Conservation (phyloP, 1,140 invertebrate genomes). For the Wasmannia auropunctata region DNA sequence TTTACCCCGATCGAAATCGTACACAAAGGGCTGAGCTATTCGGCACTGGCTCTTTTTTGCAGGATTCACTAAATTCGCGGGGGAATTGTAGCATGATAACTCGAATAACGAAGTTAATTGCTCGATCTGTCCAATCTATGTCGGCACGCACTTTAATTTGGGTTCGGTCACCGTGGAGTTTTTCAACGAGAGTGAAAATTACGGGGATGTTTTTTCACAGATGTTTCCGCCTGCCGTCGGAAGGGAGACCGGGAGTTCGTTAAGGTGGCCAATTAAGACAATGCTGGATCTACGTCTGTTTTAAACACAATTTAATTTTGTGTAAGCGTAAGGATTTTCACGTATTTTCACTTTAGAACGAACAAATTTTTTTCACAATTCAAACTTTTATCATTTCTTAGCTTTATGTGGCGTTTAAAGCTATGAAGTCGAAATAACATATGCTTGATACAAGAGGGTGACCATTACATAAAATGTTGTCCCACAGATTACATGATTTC, state of each 20-base stretch:
- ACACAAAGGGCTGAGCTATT: constrained; percentile 24
- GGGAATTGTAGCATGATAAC: constrained; percentile 28
- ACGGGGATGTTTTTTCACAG: background rate
- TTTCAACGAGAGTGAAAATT: background rate
- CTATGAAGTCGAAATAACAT: too few relatives aligned
- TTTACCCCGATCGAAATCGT: constrained; percentile 14
- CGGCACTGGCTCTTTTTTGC: background rate
- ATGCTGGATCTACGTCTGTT: too few relatives aligned
- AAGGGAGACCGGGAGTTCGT: constrained; percentile 3
- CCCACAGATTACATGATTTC: too few relatives aligned
- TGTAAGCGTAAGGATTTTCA: too few relatives aligned
- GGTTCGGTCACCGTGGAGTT: background rate
- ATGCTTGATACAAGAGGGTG: too few relatives aligned
- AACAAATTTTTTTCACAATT: too few relatives aligned
- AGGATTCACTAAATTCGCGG: constrained; percentile 22
- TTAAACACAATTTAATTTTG: too few relatives aligned
- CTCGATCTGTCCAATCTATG: background rate
- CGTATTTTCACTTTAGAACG: too few relatives aligned
- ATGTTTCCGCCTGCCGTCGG: background rate
- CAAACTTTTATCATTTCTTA: too few relatives aligned
- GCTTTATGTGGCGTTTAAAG: too few relatives aligned
- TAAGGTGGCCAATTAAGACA: constrained; percentile 37
- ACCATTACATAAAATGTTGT: too few relatives aligned
- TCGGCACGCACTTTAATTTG: constrained; percentile 37
- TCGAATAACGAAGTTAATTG: constrained; percentile 48